Percentiles rank a stretch among this genome's conserved stretches.
phyloP scores from a whole-genome alignment of 1,140 invertebrate species.

The Drosophila miranda region DNA sequence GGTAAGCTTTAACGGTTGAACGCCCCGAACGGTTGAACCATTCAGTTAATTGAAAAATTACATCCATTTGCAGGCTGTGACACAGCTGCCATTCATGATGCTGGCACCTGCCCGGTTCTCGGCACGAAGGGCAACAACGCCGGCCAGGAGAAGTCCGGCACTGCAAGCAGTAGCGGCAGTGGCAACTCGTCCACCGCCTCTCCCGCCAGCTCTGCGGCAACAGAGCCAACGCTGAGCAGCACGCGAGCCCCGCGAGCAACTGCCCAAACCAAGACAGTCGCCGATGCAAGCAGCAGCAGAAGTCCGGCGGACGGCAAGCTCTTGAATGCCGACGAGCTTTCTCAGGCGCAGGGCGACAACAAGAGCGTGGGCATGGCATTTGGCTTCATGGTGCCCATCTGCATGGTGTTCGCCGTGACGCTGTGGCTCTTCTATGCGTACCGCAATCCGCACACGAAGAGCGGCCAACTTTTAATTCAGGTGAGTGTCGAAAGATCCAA shows the following conservation, averaged over 20 bases:
- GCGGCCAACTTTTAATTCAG: slow-evolving; percentile 98
- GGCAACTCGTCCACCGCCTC: slow-evolving; percentile 5
- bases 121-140: slow-evolving; percentile 77
- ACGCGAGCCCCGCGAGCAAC: slow-evolving; percentile 23
- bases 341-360: slow-evolving; percentile 40
- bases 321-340: slow-evolving; percentile 37
- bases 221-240: slow-evolving; percentile 55
- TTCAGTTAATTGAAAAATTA: background rate
- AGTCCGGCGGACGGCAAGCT: slow-evolving; percentile 36
- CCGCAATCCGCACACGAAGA: slow-evolving; percentile 95
- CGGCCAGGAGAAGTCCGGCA: slow-evolving; percentile 29
- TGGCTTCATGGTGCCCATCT: slow-evolving; percentile 78
- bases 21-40: background rate
- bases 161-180: background rate
- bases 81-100: slow-evolving; percentile 82
- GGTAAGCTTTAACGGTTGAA: slow-evolving; percentile 74
- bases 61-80: slow-evolving; percentile 84
- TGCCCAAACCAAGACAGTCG: background rate
- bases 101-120: slow-evolving; percentile 81
- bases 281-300: slow-evolving; percentile 8
- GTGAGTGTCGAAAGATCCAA: slow-evolving; percentile 83
- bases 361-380: slow-evolving; percentile 73
- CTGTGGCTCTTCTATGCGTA: slow-evolving; percentile 96
- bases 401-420: slow-evolving; percentile 82
- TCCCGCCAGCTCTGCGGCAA: slow-evolving; percentile 14